Percentiles rank a stretch among this genome's conserved stretches.
phyloP scores from a whole-genome alignment of 2,888 invertebrate species.

The Leptinotarsa tumamoca region DNA sequence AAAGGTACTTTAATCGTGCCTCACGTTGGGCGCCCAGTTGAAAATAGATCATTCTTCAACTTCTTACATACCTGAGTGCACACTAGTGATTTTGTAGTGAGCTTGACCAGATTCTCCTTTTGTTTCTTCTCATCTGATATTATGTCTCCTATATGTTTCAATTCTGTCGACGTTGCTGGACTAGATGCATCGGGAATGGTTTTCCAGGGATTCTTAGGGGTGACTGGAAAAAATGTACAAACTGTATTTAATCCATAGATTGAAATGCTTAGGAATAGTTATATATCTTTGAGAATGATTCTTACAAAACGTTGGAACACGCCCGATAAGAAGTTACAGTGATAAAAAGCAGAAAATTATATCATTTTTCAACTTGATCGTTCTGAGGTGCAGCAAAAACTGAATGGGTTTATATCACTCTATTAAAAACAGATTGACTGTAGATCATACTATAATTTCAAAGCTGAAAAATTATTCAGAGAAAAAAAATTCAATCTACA shows the following conservation, averaged over 20 bases:
- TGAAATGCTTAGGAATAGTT: background rate
- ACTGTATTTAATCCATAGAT: background rate
- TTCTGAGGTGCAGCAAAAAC: no score
- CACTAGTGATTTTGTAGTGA: slow-evolving; percentile 78
- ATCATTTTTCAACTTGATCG: no score
- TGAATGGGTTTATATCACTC: no score
- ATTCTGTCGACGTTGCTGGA: slow-evolving; percentile 54
- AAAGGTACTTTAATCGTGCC: background rate
- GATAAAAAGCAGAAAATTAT: no score
- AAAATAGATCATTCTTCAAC: background rate
- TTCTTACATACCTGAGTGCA: slow-evolving; percentile 77
- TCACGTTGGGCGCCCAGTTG: background rate
- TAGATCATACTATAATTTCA: no score
- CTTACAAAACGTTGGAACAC: no score
- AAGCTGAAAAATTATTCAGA: no score
- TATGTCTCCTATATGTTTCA: slow-evolving; percentile 69
- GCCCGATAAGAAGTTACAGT: no score
- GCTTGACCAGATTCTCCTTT: slow-evolving; percentile 77
- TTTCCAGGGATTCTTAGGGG: slow-evolving; percentile 68
- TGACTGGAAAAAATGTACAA: slow-evolving; percentile 52
- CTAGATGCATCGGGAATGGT: slow-evolving; percentile 63
- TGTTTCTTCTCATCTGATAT: slow-evolving; percentile 80
- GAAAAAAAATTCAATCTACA: no score
- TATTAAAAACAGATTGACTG: no score
- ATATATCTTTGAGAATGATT: background rate